Evolutionary conservation across 2,888 invertebrate genomes (phyloP).

Genomic region (Pachydiplax longipennis): DNA sequence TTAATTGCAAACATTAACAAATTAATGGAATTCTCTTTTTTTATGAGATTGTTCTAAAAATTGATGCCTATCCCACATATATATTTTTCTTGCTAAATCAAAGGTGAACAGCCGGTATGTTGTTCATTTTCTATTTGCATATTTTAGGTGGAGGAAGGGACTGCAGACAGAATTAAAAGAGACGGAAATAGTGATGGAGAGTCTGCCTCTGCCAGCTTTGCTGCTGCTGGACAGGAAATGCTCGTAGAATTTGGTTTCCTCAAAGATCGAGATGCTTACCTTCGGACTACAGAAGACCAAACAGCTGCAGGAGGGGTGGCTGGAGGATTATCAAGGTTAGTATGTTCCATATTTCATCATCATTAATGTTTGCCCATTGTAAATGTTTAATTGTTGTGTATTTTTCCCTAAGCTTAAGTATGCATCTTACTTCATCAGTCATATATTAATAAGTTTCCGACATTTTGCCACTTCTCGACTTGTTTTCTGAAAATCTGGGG

Average conservation of each 20-base stretch:
- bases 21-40: no score
- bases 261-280: conserved; percentile 49
- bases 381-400: neutral
- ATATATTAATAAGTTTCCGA: no score
- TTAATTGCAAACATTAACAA: no score
- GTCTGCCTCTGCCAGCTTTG: conserved; percentile 47
- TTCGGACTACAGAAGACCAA: conserved; percentile 38
- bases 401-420: neutral
- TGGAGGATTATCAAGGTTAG: conserved; percentile 18
- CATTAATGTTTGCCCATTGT: neutral
- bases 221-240: conserved; percentile 52
- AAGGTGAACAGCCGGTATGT: no score
- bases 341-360: neutral
- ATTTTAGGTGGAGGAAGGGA: neutral
- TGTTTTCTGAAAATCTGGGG: no score
- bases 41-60: no score
- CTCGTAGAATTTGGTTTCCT: conserved; percentile 52
- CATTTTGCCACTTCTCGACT: no score
- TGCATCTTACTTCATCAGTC: no score
- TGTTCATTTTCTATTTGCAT: neutral
- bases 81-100: no score
- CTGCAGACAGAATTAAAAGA: conserved; percentile 14
- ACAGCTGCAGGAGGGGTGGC: neutral
- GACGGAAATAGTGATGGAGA: conserved; percentile 42
- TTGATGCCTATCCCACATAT: no score